Evolutionary conservation across 2,888 invertebrate genomes (phyloP).

Genomic region (Scelioninae gen. 2): DNA sequence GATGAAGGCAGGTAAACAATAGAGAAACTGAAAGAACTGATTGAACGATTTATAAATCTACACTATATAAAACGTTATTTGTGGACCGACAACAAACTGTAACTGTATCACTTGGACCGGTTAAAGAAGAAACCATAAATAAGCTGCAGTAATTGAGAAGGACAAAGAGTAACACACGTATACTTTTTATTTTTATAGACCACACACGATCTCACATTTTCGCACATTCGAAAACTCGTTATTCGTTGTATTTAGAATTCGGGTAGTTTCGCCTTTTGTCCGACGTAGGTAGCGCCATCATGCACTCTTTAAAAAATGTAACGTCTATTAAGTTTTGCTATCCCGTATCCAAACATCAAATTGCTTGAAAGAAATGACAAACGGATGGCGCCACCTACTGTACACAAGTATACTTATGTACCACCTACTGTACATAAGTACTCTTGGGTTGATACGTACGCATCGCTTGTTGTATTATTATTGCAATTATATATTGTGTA

Average conservation of each 20-base stretch:
- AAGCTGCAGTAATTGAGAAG: slow-evolving; percentile 14
- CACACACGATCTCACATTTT: slow-evolving; percentile 49
- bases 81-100: slow-evolving; percentile 2
- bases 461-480: no score
- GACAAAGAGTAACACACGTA: slow-evolving; percentile 23
- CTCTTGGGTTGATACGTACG: background rate
- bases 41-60: no score
- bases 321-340: background rate
- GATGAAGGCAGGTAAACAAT: background rate
- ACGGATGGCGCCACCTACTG: slow-evolving; percentile 4
- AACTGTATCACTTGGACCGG: slow-evolving; percentile 41
- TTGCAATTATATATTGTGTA: no score
- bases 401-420: no score
- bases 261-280: slow-evolving; percentile 12
- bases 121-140: slow-evolving; percentile 34
- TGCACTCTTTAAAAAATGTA: background rate
- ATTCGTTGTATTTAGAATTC: slow-evolving; percentile 14
- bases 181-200: slow-evolving; percentile 55
- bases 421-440: no score
- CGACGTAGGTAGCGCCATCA: background rate
- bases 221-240: slow-evolving; percentile 47
- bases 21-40: no score
- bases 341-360: background rate
- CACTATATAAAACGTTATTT: slow-evolving; percentile 12
- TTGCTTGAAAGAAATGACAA: background rate